Evolutionary conservation across 2,113 vertebrate genomes (phyloP), one percentile per base, ranked within the genome.

Genomic region (Lucifuga dentata): DNA sequence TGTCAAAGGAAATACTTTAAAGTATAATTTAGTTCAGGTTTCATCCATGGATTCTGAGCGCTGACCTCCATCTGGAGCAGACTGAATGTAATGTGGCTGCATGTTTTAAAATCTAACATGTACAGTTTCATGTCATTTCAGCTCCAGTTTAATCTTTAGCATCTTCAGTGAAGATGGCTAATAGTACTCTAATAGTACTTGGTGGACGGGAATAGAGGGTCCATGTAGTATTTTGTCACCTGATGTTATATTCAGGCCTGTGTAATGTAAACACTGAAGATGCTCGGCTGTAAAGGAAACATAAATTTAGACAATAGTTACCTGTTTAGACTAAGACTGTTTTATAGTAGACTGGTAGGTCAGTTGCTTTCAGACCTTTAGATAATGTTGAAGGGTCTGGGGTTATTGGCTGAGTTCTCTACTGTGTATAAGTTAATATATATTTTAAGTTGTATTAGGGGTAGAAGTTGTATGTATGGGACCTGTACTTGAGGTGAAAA

Each of bases 361-460:
- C 65, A 59, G 66, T 81, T 82, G 44, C 61, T 61, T 35, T 83
- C 85, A 68, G 38, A 66, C 40, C 40, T 76, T 78, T 86, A 81
- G 83, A 66, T 44, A 2, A 36, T 48, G 53, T 76, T 17, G 58
- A 62, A 52, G 32, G 65, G 60, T 71, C 61, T 70, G 19, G 66
- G 62, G 59, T 68, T 73, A 50, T 46, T 72, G 38, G 35, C 56
- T 64, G 62, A 72, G 68, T 56, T 75, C 61, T 81, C 67, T 62
- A 41, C 77, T 82, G 76, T 79, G 86, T 60, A 86, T 70, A 86
- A 83, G 75, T 81, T 89, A 88, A 86, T 90, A 89, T 86, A 89
- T 88, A 86, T 90, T 75, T 86, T 78, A 72, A 79, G 76, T 49
- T 73, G 76, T 83, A 80, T 51, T 86, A 81, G 79, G 57, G 48